Evolutionary conservation across 2,113 vertebrate genomes (phyloP).

Genomic region (Nematolebias whitei): DNA sequence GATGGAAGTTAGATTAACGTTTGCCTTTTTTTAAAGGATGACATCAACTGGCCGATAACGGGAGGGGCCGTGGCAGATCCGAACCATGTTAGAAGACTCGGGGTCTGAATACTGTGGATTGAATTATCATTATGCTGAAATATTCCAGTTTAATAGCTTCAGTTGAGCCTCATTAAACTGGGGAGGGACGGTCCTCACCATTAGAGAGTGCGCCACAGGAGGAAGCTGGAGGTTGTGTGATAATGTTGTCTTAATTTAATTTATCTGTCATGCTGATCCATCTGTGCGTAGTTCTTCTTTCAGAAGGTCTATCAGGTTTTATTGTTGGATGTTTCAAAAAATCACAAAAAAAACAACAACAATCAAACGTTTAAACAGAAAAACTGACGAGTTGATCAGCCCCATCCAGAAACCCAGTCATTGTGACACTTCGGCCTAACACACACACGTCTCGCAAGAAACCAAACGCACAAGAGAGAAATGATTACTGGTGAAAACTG

Average conservation of each 20-base stretch:
- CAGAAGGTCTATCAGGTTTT: too few relatives aligned
- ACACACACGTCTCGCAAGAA: too few relatives aligned
- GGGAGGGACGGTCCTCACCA: neutral
- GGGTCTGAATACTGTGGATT: constrained; percentile 7
- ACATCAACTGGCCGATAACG: constrained; percentile 33
- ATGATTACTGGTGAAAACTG: neutral
- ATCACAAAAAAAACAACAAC: too few relatives aligned
- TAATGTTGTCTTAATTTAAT: constrained; percentile 15
- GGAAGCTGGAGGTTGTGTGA: constrained; percentile 2
- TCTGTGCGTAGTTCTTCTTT: too few relatives aligned
- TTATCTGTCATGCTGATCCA: neutral
- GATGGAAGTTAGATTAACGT: constrained; percentile 12
- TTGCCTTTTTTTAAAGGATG: neutral
- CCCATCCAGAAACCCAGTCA: too few relatives aligned
- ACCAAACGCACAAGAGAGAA: too few relatives aligned
- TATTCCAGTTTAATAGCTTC: constrained; percentile 1
- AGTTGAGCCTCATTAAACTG: constrained; percentile 2
- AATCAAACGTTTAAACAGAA: too few relatives aligned
- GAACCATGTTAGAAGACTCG: constrained; percentile 18
- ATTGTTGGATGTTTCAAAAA: too few relatives aligned
- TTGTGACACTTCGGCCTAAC: too few relatives aligned
- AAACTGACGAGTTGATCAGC: too few relatives aligned
- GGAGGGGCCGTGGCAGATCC: constrained; percentile 2
- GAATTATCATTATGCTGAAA: constrained; percentile 13
- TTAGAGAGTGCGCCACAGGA: neutral